Base-by-base conservation (phyloP, 2,888 invertebrate species). In the Heteromyza rotundicornis region DNA sequence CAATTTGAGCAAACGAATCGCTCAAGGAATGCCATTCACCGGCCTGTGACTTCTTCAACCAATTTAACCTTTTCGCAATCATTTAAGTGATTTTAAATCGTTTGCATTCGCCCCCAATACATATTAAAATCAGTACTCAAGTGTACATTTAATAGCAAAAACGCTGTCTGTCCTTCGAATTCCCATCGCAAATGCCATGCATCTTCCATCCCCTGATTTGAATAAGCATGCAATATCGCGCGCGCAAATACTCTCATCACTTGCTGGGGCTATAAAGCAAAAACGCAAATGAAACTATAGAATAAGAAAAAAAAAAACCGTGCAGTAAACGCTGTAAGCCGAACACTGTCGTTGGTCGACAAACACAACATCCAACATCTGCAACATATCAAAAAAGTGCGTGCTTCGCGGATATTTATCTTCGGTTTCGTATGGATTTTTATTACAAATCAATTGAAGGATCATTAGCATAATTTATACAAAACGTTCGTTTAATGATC, bases 391-490 rank as follows among this genome's bases (percentile, higher is more conserved):
- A 64, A 64, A 54, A 69, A 71, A 77, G 81, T 82, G 82, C 82
- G 82, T 82, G 82, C 73, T 77, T 72, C 65, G 70, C 62, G 79
- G 78, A 78, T 82, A 82, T 82, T 81, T 81, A 82, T 82, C 82
- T 82, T 81, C 40, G 69, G n/a, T 70, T 72, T 67, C 73, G 76
- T 73, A 76, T 76, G 78, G 76, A 81, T 80, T 82, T 82, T 82
- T 82, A 82, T 82, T 82, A 82, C 82, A 82, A 82, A 82, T 82
- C 82, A 82, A 82, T 82, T 82, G 82, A 80, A 82, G 80, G 78
- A 77, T 82, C 81, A 82, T 82, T 82, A 82, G 81, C 82, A 82
- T 82, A 82, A 82, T 82, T 82, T 82, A 82, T 82, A 81, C 82
- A 82, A 82, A 82, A 82, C 80, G 81, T 74, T 80, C 76, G 75